Conservation (phyloP, 2,888 invertebrate species). For the Hyposoter didymator region DNA sequence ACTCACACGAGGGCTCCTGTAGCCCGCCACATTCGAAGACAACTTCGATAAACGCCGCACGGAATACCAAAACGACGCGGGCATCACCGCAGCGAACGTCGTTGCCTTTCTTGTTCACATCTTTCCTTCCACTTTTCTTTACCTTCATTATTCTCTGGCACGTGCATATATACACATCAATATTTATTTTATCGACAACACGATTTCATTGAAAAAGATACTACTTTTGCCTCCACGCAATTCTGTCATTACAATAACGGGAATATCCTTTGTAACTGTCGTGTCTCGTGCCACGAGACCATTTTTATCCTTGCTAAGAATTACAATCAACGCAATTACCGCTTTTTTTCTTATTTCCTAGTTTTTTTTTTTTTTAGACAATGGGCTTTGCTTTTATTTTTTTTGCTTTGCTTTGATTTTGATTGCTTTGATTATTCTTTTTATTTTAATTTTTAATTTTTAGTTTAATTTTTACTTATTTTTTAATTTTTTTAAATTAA, state of each 20-base stretch:
- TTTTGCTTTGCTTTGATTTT: no score
- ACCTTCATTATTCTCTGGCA: not conserved
- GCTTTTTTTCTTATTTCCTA: slow-evolving; percentile 1
- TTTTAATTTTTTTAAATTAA: no score
- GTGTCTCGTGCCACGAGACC: slow-evolving; percentile 24
- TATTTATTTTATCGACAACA: slow-evolving; percentile 12
- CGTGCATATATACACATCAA: not conserved
- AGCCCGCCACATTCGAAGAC: slow-evolving; percentile 52
- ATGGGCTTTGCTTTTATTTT: no score
- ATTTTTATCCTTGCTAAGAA: slow-evolving; percentile 16
- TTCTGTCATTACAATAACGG: slow-evolving; percentile 57
- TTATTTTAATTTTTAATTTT: no score
- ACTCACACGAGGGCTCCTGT: slow-evolving; percentile 57
- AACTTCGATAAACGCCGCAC: slow-evolving; percentile 50
- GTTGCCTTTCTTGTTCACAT: slow-evolving; percentile 33
- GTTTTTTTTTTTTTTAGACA: not conserved
- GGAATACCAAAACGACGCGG: slow-evolving; percentile 64
- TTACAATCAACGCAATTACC: slow-evolving; percentile 16
- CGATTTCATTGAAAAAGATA: slow-evolving; percentile 64
- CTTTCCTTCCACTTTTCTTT: slow-evolving; percentile 38
- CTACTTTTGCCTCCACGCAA: slow-evolving; percentile 34
- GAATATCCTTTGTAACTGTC: slow-evolving; percentile 51
- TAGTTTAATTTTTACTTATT: no score
- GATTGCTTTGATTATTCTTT: no score
- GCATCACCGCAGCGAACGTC: no score